These are phyloP conservation scores for Blastomussa wellsi DNA, from an alignment of 92 coral and sea anemone genomes.

Conservation along the genomic window DNA sequence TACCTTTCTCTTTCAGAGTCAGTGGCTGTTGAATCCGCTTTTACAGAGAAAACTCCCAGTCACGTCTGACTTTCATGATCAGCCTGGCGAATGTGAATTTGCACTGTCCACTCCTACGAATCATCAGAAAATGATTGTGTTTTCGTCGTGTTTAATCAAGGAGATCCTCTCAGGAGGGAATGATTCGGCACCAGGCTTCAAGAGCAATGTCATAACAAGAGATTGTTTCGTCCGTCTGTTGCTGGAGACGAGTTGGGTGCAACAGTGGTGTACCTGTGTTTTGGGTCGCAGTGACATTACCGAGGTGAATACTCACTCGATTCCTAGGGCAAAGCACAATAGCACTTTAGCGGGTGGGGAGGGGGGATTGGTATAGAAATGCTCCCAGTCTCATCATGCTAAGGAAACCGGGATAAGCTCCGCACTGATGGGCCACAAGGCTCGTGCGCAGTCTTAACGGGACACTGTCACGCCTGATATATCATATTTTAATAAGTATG, in stretches of 20 bases:
- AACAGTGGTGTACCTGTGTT: conserved; percentile 72
- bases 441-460: no score
- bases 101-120: conserved; percentile 9
- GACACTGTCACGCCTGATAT: no score
- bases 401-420: no score
- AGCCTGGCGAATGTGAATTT: not conserved
- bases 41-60: not conserved
- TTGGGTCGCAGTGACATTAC: conserved; percentile 38
- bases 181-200: not conserved
- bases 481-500: no score
- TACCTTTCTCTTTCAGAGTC: conserved; percentile 6
- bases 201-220: conserved; percentile 9
- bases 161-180: conserved; percentile 25
- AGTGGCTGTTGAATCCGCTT: conserved; percentile 36
- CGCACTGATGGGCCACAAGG: no score
- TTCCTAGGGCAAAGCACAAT: no score
- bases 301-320: not conserved
- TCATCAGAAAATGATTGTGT: conserved; percentile 53
- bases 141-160: conserved; percentile 36
- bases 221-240: conserved; percentile 41
- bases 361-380: no score
- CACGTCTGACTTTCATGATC: not conserved
- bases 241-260: conserved; percentile 61
- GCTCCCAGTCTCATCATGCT: no score
- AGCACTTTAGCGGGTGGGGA: no score